These are phyloP conservation scores for Elysia crispata DNA, from an alignment of 2,888 invertebrate genomes.

Conservation along the genomic window DNA sequence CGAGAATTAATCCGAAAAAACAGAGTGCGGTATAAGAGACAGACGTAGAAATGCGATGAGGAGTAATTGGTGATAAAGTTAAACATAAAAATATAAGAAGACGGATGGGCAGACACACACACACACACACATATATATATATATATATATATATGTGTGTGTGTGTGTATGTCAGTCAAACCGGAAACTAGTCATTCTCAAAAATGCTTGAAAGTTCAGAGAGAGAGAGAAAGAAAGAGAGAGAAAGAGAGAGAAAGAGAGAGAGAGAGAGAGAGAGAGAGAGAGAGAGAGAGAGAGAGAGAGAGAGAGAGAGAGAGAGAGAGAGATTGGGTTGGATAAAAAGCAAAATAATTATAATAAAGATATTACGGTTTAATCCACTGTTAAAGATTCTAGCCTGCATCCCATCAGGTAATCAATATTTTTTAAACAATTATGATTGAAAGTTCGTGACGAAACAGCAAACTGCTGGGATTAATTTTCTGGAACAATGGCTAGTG, in stretches of 20 bases:
- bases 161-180: constrained; percentile 23
- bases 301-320: not conserved
- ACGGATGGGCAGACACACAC: no score
- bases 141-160: not conserved
- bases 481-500: no score
- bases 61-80: no score
- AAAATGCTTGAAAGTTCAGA: not conserved
- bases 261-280: not conserved
- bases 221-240: not conserved
- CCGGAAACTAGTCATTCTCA: not conserved
- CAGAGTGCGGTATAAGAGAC: no score
- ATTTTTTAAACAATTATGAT: not conserved
- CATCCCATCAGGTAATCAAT: not conserved
- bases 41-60: no score
- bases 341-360: not conserved
- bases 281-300: not conserved
- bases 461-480: no score
- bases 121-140: no score
- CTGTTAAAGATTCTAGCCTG: no score
- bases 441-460: no score
- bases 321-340: not conserved
- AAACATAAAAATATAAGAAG: no score
- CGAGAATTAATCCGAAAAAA: no score
- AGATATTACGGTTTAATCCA: no score
- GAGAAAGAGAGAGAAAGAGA: not conserved